These are phyloP conservation scores for Eilema depressum DNA, from an alignment of 2,888 invertebrate species.

Conservation along the genomic window DNA sequence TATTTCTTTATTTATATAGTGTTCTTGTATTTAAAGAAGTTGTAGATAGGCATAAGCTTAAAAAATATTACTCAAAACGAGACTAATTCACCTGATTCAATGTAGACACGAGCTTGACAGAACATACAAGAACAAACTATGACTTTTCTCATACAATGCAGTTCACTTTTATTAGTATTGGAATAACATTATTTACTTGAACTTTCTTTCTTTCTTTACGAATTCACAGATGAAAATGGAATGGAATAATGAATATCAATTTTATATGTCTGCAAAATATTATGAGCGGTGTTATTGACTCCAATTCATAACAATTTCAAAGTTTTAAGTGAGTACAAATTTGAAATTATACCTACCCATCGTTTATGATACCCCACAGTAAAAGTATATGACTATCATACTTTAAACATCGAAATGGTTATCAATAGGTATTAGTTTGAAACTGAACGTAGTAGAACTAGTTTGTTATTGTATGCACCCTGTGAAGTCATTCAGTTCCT, in stretches of 20 bases:
- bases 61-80: background rate
- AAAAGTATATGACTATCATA: background rate
- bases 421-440: background rate
- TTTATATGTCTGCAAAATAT: background rate
- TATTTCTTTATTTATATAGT: too few relatives aligned
- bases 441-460: background rate
- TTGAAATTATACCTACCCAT: background rate
- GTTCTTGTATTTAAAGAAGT: too few relatives aligned
- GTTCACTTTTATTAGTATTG: background rate
- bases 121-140: too few relatives aligned
- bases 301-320: background rate
- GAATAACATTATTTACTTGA: background rate
- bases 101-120: too few relatives aligned
- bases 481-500: background rate
- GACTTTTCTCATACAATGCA: too few relatives aligned
- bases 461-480: background rate
- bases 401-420: background rate
- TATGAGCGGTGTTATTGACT: background rate
- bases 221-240: background rate
- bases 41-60: too few relatives aligned
- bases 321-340: background rate
- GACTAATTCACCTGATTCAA: too few relatives aligned
- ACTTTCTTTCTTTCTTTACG: too few relatives aligned
- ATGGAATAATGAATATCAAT: too few relatives aligned
- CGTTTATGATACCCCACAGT: background rate